Conservation (phyloP, 2,797 vertebrate genomes). For the Bufotes viridis region DNA sequence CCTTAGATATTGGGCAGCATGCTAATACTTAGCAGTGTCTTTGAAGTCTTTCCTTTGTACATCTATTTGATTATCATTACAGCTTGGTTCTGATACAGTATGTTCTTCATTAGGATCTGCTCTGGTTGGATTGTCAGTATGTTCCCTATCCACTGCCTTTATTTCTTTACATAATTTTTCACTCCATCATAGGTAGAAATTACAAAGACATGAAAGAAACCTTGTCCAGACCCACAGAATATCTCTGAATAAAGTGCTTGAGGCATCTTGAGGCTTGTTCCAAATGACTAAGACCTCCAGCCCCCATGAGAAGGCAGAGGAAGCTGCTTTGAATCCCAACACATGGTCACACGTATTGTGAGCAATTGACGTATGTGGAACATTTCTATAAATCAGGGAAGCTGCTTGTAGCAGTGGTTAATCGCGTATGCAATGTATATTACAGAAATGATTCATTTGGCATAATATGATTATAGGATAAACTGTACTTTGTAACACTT, state of each 20-base stretch:
- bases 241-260: constrained; percentile 34
- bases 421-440: not conserved
- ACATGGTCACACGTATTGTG: constrained; percentile 14
- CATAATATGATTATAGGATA: not conserved
- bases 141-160: not conserved
- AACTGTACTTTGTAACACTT: not conserved
- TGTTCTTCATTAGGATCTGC: constrained; percentile 11
- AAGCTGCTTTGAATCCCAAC: constrained; percentile 23
- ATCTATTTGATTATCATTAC: not conserved
- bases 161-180: constrained; percentile 11
- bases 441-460: not conserved
- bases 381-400: constrained; percentile 13
- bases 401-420: not conserved
- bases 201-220: constrained; percentile 28
- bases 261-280: not conserved
- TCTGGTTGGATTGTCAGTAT: not conserved
- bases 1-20: constrained; percentile 6
- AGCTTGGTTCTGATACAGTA: not conserved
- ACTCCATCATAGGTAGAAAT: constrained; percentile 26
- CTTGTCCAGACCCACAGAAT: constrained; percentile 31
- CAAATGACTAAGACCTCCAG: constrained; percentile 42
- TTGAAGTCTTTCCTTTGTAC: constrained; percentile 25
- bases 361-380: constrained; percentile 22
- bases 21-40: not conserved
- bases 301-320: constrained; percentile 41